A percentile compares a stretch with the other conserved stretches of the same genome.
phyloP scores from a whole-genome alignment of 2,888 invertebrate species.

The Antheraea yamamai region DNA sequence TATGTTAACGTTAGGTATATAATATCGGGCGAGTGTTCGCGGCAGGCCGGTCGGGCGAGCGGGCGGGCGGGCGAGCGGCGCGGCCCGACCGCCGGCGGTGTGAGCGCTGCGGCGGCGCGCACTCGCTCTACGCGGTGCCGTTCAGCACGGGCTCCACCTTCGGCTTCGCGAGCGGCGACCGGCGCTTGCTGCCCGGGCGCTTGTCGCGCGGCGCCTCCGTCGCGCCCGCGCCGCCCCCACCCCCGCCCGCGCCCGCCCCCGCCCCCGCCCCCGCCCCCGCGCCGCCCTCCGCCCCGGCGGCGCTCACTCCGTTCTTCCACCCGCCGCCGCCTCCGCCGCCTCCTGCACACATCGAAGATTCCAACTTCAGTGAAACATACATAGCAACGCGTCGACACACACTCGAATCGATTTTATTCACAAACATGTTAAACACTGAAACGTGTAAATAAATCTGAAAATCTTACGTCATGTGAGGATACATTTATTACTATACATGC shows the following conservation, averaged over 20 bases:
- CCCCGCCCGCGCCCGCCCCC: constrained; percentile 26
- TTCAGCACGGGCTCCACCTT: constrained; percentile 85
- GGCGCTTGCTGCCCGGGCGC: constrained; percentile 48
- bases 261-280: constrained; percentile 47
- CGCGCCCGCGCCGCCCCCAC: constrained; percentile 23
- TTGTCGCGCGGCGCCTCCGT: constrained; percentile 30
- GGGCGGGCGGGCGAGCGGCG: too few relatives aligned
- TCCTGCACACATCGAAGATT: constrained; percentile 43
- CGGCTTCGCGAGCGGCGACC: constrained; percentile 76
- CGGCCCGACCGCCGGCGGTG: too few relatives aligned
- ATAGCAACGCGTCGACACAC: too few relatives aligned
- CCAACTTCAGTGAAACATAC: not conserved
- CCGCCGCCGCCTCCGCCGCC: constrained; percentile 72
- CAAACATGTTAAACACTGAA: not conserved
- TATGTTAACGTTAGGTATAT: constrained; percentile 13
- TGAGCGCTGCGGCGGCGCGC: constrained; percentile 23
- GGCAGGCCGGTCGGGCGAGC: constrained; percentile 11
- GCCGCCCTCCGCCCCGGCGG: constrained; percentile 36
- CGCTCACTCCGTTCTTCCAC: constrained; percentile 74
- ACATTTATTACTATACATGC: constrained; percentile 33
- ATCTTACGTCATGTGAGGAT: constrained; percentile 57
- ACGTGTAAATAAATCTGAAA: constrained; percentile 58
- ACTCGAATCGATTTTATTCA: not conserved
- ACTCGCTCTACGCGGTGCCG: constrained; percentile 80
- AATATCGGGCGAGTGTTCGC: constrained; percentile 24